Evolutionary conservation across 1,140 invertebrate species (phyloP), one percentile per base, ranked within the genome.

Genomic region (Drosophila burlai): DNA sequence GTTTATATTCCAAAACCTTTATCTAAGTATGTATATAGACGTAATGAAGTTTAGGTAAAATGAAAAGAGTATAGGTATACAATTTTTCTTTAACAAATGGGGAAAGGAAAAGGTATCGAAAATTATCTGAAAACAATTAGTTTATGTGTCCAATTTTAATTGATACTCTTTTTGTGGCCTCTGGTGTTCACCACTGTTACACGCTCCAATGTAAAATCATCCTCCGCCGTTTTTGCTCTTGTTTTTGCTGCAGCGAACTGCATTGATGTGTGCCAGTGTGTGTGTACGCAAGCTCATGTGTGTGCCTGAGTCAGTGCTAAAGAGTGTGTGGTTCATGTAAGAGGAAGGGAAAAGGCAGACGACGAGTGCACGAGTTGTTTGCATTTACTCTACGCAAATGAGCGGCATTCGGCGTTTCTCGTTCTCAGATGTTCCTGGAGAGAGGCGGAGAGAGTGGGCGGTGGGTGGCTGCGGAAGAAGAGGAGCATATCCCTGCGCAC

Each of bases 341-440:
- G 49, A 24, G 38, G 65, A 29, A 31, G 57, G 47, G 72, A 62
- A 59, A 72, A 65, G 34, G 59, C 64, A 57, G 69, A 26, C 55
- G 73, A 65, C 47, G 73, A 66, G 59, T 66, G 64, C 76, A 83
- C 72, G 84, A 81, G 73, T 78, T 87, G 77, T 83, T 89, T 87
- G 83, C 84, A 83, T 83, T 89, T 89, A 87, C 84, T 89, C 84
- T 87, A 87, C 84, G 84, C 84, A 87, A 87, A 87, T 89, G 84
- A 90, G 85, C 84, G 84, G 54, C 84, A 55, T 77, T 89, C 34
- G 68, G 34, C 52, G 69, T 86, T 82, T 71, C 66, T 87, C 71
- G 57, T 81, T 79, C 58, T 68, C 65, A 46, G 62, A 55, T 78
- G 81, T 73, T 83, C 80, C 66, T 60, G 40, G 34, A 46, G 71